Evolutionary conservation across 2,888 invertebrate genomes (phyloP).

Genomic region (Mellilla xanthometata): DNA sequence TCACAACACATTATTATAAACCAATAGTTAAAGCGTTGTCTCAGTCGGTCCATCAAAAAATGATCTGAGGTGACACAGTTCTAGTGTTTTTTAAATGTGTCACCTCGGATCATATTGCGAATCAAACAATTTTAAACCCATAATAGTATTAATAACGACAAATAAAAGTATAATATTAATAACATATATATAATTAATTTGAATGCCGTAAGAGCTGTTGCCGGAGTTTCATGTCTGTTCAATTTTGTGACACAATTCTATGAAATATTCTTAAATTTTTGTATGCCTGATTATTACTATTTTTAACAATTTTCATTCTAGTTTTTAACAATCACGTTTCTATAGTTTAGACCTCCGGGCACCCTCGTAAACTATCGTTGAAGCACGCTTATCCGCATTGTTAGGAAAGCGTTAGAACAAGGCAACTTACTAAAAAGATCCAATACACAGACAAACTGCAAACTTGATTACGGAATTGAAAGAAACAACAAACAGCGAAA

Average conservation of each 20-base stretch:
- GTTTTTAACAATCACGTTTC: background rate
- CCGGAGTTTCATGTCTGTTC: conserved; percentile 54
- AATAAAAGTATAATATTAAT: no score
- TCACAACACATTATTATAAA: no score
- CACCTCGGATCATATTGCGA: no score
- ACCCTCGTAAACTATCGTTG: background rate
- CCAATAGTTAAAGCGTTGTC: no score
- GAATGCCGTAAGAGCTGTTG: conserved; percentile 59
- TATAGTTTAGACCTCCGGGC: background rate
- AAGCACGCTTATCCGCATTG: conserved; percentile 22
- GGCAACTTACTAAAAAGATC: conserved; percentile 41
- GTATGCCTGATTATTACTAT: conserved; percentile 13
- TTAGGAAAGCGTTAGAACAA: conserved; percentile 32
- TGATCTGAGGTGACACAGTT: no score
- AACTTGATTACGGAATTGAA: conserved; percentile 68
- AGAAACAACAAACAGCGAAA: conserved; percentile 66
- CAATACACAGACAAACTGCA: conserved; percentile 56
- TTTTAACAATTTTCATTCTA: no score
- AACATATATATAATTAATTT: no score
- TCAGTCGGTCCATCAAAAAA: no score
- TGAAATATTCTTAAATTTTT: conserved; percentile 17
- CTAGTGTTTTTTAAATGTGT: no score
- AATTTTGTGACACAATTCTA: conserved; percentile 5
- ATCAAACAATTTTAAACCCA: no score
- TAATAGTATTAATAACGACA: no score